phyloP scores from a whole-genome alignment of 2,113 vertebrate genomes.

The Bettongia penicillata region DNA sequence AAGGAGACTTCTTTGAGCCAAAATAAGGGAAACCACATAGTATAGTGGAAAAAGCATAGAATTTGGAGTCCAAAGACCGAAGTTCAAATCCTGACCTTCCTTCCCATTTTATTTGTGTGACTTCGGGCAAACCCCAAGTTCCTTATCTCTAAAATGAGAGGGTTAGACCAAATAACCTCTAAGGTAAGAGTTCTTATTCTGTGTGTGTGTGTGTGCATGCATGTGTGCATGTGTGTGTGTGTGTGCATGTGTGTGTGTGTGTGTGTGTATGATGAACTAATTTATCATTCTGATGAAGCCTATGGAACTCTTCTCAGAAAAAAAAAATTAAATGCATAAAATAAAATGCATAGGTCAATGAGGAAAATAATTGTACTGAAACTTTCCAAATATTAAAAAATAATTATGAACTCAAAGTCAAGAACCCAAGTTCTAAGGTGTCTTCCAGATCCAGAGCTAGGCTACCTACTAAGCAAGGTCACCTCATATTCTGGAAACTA shows the following conservation, averaged over 20 bases:
- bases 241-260: no score
- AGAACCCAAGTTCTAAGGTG: not conserved
- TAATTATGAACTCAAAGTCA: not conserved
- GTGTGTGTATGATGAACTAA: not conserved
- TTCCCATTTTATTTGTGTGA: not conserved
- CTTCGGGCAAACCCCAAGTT: not conserved
- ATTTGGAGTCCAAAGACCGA: not conserved
- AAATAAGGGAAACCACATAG: not conserved
- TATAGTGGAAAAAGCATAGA: not conserved
- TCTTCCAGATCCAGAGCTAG: not conserved
- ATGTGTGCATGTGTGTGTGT: not conserved
- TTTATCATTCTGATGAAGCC: not conserved
- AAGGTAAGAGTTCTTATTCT: not conserved
- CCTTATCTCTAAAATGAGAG: not conserved
- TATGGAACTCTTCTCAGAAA: not conserved
- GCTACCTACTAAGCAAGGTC: not conserved
- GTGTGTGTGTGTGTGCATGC: no score
- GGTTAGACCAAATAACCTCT: not conserved
- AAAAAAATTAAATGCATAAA: not conserved
- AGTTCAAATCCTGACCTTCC: not conserved
- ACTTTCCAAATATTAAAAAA: not conserved
- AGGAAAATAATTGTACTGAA: not conserved
- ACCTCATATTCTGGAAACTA: not conserved
- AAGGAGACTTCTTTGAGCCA: no score
- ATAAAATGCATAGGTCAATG: not conserved